Evolutionary conservation across 2,888 invertebrate genomes (phyloP).

Genomic region (Pyralis farinalis): DNA sequence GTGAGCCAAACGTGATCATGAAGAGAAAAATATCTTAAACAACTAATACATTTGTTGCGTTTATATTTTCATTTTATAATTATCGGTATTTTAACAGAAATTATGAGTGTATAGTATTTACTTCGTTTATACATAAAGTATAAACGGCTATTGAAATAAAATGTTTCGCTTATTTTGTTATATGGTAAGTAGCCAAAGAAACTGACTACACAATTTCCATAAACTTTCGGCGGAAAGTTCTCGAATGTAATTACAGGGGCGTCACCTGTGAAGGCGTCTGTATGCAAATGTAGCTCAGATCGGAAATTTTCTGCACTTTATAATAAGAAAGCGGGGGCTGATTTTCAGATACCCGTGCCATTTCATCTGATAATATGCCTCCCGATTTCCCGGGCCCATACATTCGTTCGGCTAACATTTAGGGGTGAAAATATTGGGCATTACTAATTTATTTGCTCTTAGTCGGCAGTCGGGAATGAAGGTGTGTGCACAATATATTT

Average conservation of each 20-base stretch:
- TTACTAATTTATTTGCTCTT: constrained; percentile 71
- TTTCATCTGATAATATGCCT: constrained; percentile 70
- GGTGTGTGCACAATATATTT: constrained; percentile 72
- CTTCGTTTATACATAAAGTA: background rate
- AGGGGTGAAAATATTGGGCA: constrained; percentile 72
- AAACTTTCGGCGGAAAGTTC: constrained; percentile 61
- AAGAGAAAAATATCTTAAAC: too few species aligned
- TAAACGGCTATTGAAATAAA: background rate
- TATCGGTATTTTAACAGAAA: background rate
- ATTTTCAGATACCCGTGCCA: constrained; percentile 43
- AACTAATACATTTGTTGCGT: too few species aligned
- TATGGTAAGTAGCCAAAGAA: constrained; percentile 30
- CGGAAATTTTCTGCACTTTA: constrained; percentile 70
- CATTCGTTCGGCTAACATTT: constrained; percentile 65
- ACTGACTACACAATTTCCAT: constrained; percentile 50
- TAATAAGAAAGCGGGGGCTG: constrained; percentile 57
- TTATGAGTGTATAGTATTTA: background rate
- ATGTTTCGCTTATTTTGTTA: constrained; percentile 15
- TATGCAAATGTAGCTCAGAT: constrained; percentile 63
- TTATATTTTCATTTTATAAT: too few species aligned
- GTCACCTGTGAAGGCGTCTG: constrained; percentile 71
- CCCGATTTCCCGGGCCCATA: constrained; percentile 70
- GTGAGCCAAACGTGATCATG: too few species aligned
- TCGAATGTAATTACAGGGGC: constrained; percentile 69
- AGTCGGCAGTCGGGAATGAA: constrained; percentile 50